Base-by-base conservation (phyloP, 1,140 invertebrate genomes). In the Caenorhabditis inopinata region DNA sequence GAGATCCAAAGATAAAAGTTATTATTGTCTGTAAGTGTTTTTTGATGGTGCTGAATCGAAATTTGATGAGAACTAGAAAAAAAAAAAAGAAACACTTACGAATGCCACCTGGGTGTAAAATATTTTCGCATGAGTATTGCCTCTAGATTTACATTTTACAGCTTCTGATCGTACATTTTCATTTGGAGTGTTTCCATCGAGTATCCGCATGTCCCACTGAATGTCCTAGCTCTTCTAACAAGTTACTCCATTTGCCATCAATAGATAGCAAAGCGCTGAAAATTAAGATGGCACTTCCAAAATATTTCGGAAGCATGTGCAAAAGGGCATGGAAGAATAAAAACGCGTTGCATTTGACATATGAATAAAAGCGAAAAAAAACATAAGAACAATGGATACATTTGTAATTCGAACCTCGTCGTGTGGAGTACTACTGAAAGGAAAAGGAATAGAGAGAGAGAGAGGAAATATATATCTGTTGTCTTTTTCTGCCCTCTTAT, bases 391-490 rank as follows among this genome's bases (percentile, higher is more conserved):
- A 42, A 68, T 42, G n/a, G 25, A 58, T 58, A 32, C 27, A 58
- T 68, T 23, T 68, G 58, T 68, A 68, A 68, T 68, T 68, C 32
- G 58, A 68, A 68, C 58, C 58, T 68, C 23, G 6, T 68, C 11
- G 29, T 53, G 9, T 23, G 16, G 12, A 14, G 14, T 25, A 16
- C 12, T 29, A n/a, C 47, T 2, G 27, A 32, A 58, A 58, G 35
- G 35, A 16, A 9, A n/a, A n/a, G n/a, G 38, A 7, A 14, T 42
- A 7, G 38, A 42, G 38, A 42, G 6, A 7, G 25, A 16, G 11
- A 68, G 12, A 21, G 32, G 11, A 42, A 11, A 21, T 29, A 68
- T 68, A 68, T 68, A 32, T 68, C 38, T 68, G 29, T 38, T 68
- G 58, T 68, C 58, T 68, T 21, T n/a, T 32, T 62, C 38, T 29